Percentiles rank a stretch among this genome's conserved stretches.
phyloP scores from a whole-genome alignment of 2,113 vertebrate genomes.

The Paralichthys olivaceus region DNA sequence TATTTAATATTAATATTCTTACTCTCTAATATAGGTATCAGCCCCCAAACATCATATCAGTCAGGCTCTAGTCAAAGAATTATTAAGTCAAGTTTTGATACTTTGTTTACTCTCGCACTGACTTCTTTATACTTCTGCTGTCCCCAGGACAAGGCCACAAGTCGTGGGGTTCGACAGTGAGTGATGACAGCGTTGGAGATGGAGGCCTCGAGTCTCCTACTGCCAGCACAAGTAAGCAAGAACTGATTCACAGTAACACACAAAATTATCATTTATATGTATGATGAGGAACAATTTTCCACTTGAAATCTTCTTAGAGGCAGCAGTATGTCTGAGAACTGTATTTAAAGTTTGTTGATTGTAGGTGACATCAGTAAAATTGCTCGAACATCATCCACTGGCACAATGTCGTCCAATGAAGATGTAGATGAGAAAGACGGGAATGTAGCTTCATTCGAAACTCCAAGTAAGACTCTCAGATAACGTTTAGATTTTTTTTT shows the following conservation, averaged over 20 bases:
- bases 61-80: too few species aligned
- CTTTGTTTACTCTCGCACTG: too few species aligned
- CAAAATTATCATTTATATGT: not conserved
- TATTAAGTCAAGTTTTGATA: too few species aligned
- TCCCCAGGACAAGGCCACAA: conserved; percentile 87
- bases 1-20: too few species aligned
- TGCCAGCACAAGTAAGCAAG: conserved; percentile 79
- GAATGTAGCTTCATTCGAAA: conserved; percentile 82
- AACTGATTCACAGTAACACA: not conserved
- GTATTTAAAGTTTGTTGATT: conserved; percentile 5
- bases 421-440: conserved; percentile 88
- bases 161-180: conserved; percentile 88
- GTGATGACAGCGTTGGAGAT: conserved; percentile 83
- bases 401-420: conserved; percentile 88
- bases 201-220: conserved; percentile 80
- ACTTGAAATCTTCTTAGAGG: not conserved
- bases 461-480: conserved; percentile 77
- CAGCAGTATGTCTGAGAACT: not conserved
- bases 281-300: not conserved
- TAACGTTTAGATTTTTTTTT: not conserved
- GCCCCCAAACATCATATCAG: too few species aligned
- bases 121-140: not conserved
- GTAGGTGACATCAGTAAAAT: conserved; percentile 89
- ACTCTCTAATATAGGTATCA: too few species aligned
- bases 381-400: conserved; percentile 83